Conservation (phyloP, 2,113 vertebrate species). For the Melozone crissalis region DNA sequence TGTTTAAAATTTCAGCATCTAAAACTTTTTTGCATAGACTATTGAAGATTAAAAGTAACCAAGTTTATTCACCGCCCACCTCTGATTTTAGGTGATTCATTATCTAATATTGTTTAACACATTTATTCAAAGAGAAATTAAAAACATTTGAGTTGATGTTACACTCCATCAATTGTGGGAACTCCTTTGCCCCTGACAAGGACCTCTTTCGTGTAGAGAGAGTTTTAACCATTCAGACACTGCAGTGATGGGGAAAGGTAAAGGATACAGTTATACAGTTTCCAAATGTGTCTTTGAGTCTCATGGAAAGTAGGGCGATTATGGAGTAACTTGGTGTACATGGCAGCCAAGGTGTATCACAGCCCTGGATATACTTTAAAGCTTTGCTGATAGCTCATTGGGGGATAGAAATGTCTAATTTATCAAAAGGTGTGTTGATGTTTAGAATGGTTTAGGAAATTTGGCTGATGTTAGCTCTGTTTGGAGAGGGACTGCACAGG, state of each 20-base stretch:
- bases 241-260: not conserved
- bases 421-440: not conserved
- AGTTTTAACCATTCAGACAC: not conserved
- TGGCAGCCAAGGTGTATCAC: not conserved
- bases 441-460: not conserved
- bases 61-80: not conserved
- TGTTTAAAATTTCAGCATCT: not conserved
- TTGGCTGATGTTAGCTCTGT: not conserved
- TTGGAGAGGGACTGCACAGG: not conserved
- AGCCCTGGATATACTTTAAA: not conserved
- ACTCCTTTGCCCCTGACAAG: not conserved
- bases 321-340: not conserved
- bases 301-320: not conserved
- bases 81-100: not conserved
- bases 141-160: not conserved
- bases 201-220: not conserved
- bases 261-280: not conserved
- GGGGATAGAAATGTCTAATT: not conserved
- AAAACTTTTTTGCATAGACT: not conserved
- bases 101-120: not conserved
- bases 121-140: not conserved
- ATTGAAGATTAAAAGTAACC: not conserved
- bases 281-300: not conserved
- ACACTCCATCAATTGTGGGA: not conserved
- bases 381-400: not conserved